Base-by-base conservation (phyloP, 2,888 invertebrate species). In the Leptopilina drosophilae region DNA sequence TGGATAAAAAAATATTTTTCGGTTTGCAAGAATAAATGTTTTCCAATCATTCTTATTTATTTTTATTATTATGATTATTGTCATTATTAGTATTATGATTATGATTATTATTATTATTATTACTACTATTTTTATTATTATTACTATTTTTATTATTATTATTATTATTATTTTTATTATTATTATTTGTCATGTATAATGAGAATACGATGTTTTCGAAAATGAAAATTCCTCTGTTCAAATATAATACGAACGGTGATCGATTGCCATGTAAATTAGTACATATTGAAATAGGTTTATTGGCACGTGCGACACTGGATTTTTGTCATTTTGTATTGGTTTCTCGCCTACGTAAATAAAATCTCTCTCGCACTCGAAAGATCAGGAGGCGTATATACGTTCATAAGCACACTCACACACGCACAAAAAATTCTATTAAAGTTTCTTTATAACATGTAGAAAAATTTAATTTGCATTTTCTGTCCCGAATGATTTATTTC, bases 221-320 rank as follows among this genome's bases (percentile, higher is more conserved):
- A 69, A 69, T 46, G 20, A 49, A 69, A 69, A 42, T 69, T 69
- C 49, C 67, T 15, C 49, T 9, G 11, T 53, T 69, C 12, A 69
- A 53, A 42, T 42, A 42, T 8, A 42, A 42, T 46, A 12, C 26
- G 14, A 15, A 53, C 20, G 67, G 49, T 69, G 69, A 69, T 69
- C 69, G 69, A 69, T 69, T 49, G 69, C 11, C 49, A 69, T 69
- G 69, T 20, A 69, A 69, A 69, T 69, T 69, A 42, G 42, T 42
- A 42, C 42, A 42, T 42, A 53, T 20, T 14, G 26, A 46, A 53
- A 49, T 69, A 26, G 9, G 46, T 20, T 49, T 67, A 69, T 69
- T 69, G 67, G 67, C 67, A 69, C 67, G 67, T 69, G 67, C 67
- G 67, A 69, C 49, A 42, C 42, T 69, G 15, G 14, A 53, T 69